Base-by-base conservation (phyloP, 2,113 vertebrate species). In the Mustela lutreola region DNA sequence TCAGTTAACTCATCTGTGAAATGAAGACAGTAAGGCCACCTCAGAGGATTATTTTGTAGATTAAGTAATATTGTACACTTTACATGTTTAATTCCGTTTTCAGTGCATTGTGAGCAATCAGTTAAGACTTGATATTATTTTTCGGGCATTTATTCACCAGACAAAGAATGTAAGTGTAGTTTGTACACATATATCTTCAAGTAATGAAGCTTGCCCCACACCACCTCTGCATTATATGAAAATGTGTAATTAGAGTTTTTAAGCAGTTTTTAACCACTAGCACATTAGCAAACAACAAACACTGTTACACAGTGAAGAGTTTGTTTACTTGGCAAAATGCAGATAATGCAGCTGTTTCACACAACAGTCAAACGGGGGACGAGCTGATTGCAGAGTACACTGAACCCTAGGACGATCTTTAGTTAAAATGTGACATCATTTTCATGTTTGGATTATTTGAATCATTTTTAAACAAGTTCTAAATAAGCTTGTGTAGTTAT, bases 271-370 rank as follows among this genome's bases (percentile, higher is more conserved):
- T 97, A 94, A 98, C 95, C 90, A 97, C 18, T 26, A n/a, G 73
- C 92, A 91, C 91, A 98, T 96, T 92, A 81, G 92, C 96, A 98
- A 98, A 98, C 93, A 98, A 98, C 96, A 97, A 98, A 98, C 91
- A 78, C 33, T 91, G 83, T n/a, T 87, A 91, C 97, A 67, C 2
- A 39, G 65, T 67, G 80, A 82, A 86, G 26, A 93, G 71, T 91
- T 94, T 89, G 91, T 50, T 98, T 98, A 95, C 78, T 97, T 97
- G 88, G 80, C 1, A 50, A 97, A 98, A 97, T 86, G 45, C 7
- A 97, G 83, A 97, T 91, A 97, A 95, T 60, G 73, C 60, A 97
- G 63, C 80, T 98, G 79, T 75, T 97, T 96, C 65, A 36, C 67
- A 90, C 75, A 96, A 10, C 94, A 91, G n/a, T 88, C 18, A 88